These are phyloP conservation scores for Nebria brevicollis DNA, from an alignment of 2,888 invertebrate genomes.

Conservation along the genomic window DNA sequence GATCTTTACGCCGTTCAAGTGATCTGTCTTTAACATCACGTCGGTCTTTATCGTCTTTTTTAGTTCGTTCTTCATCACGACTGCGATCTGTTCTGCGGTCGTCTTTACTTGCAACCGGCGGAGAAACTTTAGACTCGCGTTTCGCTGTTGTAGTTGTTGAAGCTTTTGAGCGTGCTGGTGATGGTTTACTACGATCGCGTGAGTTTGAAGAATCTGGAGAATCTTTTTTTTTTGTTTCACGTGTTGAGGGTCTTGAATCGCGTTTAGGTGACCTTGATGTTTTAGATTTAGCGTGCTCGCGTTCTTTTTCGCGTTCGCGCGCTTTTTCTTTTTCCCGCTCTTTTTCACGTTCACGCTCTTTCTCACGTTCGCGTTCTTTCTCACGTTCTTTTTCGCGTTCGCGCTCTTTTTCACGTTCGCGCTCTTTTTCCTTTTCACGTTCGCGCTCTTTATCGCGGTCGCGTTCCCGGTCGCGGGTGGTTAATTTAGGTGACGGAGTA, in stretches of 20 bases:
- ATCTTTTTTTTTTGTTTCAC: constrained; percentile 59
- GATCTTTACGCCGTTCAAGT: constrained; percentile 64
- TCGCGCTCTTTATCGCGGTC: constrained; percentile 59
- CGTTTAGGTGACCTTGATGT: constrained; percentile 59
- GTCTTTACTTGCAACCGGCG: constrained; percentile 63
- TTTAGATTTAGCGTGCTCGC: constrained; percentile 55
- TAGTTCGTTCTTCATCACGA: constrained; percentile 49
- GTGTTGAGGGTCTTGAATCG: constrained; percentile 53
- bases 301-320: constrained; percentile 55
- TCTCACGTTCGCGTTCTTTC: constrained; percentile 65
- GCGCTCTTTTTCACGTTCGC: constrained; percentile 59
- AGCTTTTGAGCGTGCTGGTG: constrained; percentile 57
- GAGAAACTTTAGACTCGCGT: constrained; percentile 57
- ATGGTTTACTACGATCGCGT: constrained; percentile 57
- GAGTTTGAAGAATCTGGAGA: constrained; percentile 62
- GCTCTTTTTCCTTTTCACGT: constrained; percentile 63
- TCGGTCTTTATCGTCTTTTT: constrained; percentile 65
- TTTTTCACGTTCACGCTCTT: constrained; percentile 64
- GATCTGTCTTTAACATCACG: constrained; percentile 66
- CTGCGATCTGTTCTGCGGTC: constrained; percentile 57
- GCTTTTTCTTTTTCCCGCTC: constrained; percentile 64
- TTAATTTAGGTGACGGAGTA: constrained; percentile 60
- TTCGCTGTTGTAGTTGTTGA: constrained; percentile 54
- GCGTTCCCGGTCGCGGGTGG: constrained; percentile 63
- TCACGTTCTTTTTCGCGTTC: constrained; percentile 60